Evolutionary conservation across 2,888 invertebrate genomes (phyloP), one percentile per base, ranked within the genome.

Genomic region (Eupithecia exiguata): DNA sequence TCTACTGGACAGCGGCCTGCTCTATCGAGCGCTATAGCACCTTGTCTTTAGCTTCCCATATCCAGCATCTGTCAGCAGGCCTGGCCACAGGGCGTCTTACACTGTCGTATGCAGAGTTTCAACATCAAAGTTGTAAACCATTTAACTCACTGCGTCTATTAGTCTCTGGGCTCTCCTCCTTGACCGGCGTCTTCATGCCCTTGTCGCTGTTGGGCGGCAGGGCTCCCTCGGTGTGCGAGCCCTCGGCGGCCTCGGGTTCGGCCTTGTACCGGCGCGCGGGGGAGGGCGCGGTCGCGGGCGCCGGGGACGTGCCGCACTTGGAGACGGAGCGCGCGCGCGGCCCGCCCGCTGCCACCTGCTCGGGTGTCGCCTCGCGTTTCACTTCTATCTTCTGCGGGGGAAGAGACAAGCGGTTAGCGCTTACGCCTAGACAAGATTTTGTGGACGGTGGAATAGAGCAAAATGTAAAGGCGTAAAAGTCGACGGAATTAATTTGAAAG

Each of bases 361-460:
- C 94, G 0, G 94, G 94, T 0, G 94, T 94, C 75, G 89, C 89
- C 38, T 94, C 94, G 6, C 81, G 82, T 83, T 94, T 94, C 35
- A 92, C 88, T 84, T 95, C 95, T 71, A 94, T 90, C 84, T 95
- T 95, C 95, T 95, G 84, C 14, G 69, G 76, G 69, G 74, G n/a
- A 21, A 53, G 21, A n/a, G n/a, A n/a, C 18, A 49, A 2, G 49
- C 49, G 49, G 49, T n/a, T 49, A 46, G 46, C 18, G 40, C 40
- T 43, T 43, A 43, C 40, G 0, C 4, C 43, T 5, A 3, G 5
- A 14, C 18, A n/a, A n/a, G n/a, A n/a, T n/a, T n/a, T n/a, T n/a
- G n/a, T n/a, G n/a, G n/a, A n/a, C n/a, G n/a, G n/a, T n/a, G n/a
- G n/a, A n/a, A n/a, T 46, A 46, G 18, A 43, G 3, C 5, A 40